A percentile compares a stretch with the other conserved stretches of the same genome.
Evolutionary conservation across 1,140 invertebrate species (phyloP).

Genomic region (Eulimnadia texana): DNA sequence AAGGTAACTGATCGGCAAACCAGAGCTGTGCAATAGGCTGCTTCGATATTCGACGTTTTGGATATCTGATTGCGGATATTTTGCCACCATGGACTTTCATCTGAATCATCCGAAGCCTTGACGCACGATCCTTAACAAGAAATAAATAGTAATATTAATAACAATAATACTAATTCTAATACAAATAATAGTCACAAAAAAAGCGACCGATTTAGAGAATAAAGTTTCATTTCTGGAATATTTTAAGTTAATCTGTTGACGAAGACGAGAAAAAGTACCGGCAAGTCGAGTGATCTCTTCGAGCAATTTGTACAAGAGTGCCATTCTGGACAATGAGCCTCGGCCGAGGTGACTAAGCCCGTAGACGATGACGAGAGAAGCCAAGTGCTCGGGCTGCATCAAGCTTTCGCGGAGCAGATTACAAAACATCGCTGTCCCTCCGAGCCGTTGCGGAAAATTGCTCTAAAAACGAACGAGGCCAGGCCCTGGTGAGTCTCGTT

Average conservation of each 20-base stretch:
- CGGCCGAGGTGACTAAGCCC: background rate
- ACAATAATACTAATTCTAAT: no score
- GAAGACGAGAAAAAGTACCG: constrained; percentile 27
- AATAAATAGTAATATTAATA: no score
- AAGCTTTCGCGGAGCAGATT: background rate
- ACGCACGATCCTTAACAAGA: constrained; percentile 2
- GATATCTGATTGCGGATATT: constrained; percentile 48
- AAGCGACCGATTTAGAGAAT: no score
- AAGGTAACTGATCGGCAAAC: constrained; percentile 52
- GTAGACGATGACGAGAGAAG: background rate
- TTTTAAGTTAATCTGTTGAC: no score
- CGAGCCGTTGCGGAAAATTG: background rate
- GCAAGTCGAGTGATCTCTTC: constrained; percentile 31
- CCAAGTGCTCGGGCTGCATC: background rate
- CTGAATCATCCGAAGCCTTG: constrained; percentile 8
- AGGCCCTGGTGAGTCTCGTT: background rate
- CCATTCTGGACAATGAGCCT: constrained; percentile 25
- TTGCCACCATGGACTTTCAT: constrained; percentile 49
- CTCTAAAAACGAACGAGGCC: background rate
- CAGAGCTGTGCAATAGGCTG: constrained; percentile 55
- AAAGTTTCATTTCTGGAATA: no score
- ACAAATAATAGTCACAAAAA: no score
- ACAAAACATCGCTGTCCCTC: background rate
- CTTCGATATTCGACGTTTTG: constrained; percentile 50
- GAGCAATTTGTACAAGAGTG: constrained; percentile 33